Evolutionary conservation across 1,140 invertebrate genomes (phyloP).

Genomic region (Temnothorax curvispinosus): DNA sequence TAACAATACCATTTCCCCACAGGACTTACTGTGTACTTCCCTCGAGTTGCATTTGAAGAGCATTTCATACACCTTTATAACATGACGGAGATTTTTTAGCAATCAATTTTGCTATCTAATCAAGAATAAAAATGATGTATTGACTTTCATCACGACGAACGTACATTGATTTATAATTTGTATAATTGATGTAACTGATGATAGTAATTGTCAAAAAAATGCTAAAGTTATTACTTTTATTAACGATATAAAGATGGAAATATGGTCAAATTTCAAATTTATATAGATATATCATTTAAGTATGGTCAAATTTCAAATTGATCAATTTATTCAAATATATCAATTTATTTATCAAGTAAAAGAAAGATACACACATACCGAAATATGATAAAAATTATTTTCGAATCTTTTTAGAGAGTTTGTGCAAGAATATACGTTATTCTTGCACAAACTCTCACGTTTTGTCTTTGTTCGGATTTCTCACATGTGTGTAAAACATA

Average conservation of each 20-base stretch:
- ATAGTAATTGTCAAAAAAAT: neutral
- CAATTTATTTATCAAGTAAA: conserved; percentile 11
- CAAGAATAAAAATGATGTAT: conserved; percentile 2
- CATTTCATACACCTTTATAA: conserved; percentile 52
- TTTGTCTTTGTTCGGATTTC: neutral
- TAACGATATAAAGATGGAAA: neutral
- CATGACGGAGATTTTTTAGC: conserved; percentile 3
- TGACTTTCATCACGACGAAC: too few relatives aligned
- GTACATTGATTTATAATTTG: neutral
- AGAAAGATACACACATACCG: neutral
- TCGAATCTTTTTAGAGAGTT: neutral
- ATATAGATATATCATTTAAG: neutral
- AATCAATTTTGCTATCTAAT: conserved; percentile 25
- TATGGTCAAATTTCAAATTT: neutral
- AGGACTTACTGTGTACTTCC: neutral
- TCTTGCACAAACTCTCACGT: too few relatives aligned
- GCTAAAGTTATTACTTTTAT: neutral
- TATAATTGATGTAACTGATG: conserved; percentile 13
- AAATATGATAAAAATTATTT: conserved; percentile 6
- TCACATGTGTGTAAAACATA: neutral
- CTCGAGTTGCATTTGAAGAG: conserved; percentile 33
- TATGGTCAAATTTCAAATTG: neutral
- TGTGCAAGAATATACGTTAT: neutral
- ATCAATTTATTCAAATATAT: neutral
- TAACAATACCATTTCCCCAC: conserved; percentile 7